Evolutionary conservation across 2,797 vertebrate species (phyloP), one percentile per base, ranked within the genome.

Genomic region (Falco naumanni): DNA sequence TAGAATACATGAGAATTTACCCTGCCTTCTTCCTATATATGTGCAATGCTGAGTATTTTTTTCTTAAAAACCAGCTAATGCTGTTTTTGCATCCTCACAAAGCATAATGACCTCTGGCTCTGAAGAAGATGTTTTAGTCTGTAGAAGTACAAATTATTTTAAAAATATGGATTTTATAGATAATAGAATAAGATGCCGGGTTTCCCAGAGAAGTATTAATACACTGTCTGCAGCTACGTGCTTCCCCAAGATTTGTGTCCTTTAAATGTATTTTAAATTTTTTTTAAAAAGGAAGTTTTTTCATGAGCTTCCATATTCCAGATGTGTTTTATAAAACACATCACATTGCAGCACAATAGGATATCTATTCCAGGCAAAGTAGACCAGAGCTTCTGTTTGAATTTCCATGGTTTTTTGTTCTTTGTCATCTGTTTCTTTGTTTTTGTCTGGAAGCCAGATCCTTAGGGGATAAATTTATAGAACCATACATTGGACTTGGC

Each of bases 371-470:
- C 92, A 90, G 65, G 47, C 93, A 89, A 86, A 92, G 93, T 13
- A 87, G 43, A 87, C 16, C 53, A 66, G 72, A 84, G 92, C 57
- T 91, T 59, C 72, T 69, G 22, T 87, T 68, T 37, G 53, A 59
- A 84, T 88, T 95, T 84, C 66, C 51, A 33, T 83, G 68, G 2
- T 1, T 86, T 94, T 70, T 96, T 72, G 54, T 95, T 95, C 84
- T 93, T 84, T 94, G 64, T 92, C 85, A 81, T 94, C 88, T 94
- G 64, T 91, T 92, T 95, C 94, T 90, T 82, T 93, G 84, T 57
- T 93, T 94, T 79, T 88, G 77, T 85, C 92, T 92, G 64, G 74
- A 91, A 90, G 64, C 74, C 45, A 90, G 51, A 80, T 95, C 78
- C 78, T 76, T 72, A 75, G 91, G 87, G 74, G 22, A 65, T 94